phyloP scores from a whole-genome alignment of 2,797 vertebrate species.

The Poecilia picta region DNA sequence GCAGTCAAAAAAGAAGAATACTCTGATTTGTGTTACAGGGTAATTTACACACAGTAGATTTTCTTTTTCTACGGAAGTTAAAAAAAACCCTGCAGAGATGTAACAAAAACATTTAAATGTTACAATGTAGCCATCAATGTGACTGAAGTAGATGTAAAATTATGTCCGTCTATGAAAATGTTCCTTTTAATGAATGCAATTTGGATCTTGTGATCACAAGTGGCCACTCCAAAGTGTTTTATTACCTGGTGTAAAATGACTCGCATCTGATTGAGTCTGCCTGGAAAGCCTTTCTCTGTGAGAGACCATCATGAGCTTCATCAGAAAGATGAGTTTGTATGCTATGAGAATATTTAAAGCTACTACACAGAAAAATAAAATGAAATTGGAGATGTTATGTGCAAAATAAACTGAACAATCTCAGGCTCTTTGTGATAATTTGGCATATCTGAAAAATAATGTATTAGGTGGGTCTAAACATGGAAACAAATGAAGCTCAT shows the following conservation, averaged over 20 bases:
- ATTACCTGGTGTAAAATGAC: conserved; percentile 8
- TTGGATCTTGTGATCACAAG: not conserved
- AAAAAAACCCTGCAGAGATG: not conserved
- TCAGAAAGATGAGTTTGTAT: not conserved
- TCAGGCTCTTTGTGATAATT: not conserved
- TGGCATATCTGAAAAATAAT: not conserved
- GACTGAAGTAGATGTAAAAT: not conserved
- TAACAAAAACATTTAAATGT: not conserved
- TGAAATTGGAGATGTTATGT: not conserved
- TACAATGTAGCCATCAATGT: not conserved
- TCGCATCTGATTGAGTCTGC: not conserved
- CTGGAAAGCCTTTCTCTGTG: not conserved
- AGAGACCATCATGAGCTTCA: not conserved
- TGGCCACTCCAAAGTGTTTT: not conserved
- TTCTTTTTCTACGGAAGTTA: not conserved
- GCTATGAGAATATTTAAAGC: not conserved
- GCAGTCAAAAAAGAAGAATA: not conserved
- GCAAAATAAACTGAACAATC: not conserved
- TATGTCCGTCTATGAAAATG: not conserved
- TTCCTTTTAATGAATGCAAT: not conserved
- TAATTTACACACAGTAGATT: not conserved
- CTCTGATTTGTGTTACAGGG: not conserved
- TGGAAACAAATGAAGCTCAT: not conserved
- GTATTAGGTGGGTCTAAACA: not conserved
- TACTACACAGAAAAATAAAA: not conserved